Base-by-base conservation (phyloP, 2,888 invertebrate genomes). In the Drosophila mulleri region DNA sequence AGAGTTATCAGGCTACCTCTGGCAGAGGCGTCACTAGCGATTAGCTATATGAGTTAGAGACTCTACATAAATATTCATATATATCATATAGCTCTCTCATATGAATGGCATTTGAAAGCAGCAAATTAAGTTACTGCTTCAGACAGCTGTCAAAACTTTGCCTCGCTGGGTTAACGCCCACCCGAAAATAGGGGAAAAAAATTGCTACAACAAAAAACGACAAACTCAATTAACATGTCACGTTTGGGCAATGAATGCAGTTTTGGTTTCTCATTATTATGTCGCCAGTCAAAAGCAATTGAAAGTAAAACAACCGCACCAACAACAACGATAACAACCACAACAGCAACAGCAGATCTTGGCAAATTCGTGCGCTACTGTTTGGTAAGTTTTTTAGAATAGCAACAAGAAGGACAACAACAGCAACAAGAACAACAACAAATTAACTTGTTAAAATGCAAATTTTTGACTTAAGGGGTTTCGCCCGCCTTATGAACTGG, bases 361-460 rank as follows among this genome's bases (percentile, higher is more conserved):
- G 29, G 67, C 66, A 82, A 89, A 81, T 83, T 90, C 89, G 90
- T 89, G 90, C 76, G 89, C 89, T 89, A 89, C 89, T 70, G 89
- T 90, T 90, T 87, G 83, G 75, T 83, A 90, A 87, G 84, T 81
- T 80, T 65, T 66, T 79, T 74, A 87, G 88, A 81, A 75, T 73
- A 72, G 29, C n/a, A 65, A 35, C 41, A 59, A 52, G 64, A 66
- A 59, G 61, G 60, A 50, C 58, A 52, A 39, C 48, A 64, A 44
- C 58, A 41, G 32, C 26, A 71, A 44, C 50, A 50, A 60, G 29
- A 59, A 57, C 37, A 63, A 66, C 79, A 69, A 81, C 78, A 89
- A 89, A 89, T 89, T 90, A 90, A 88, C 89, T 89, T 90, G 89
- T 89, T 90, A 88, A 90, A 89, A 90, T 90, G 90, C 86, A 89